A percentile compares a stretch with the other conserved stretches of the same genome.
These are phyloP conservation scores for Orestias chungarensis DNA, from an alignment of 2,797 vertebrate genomes.

Conservation along the genomic window DNA sequence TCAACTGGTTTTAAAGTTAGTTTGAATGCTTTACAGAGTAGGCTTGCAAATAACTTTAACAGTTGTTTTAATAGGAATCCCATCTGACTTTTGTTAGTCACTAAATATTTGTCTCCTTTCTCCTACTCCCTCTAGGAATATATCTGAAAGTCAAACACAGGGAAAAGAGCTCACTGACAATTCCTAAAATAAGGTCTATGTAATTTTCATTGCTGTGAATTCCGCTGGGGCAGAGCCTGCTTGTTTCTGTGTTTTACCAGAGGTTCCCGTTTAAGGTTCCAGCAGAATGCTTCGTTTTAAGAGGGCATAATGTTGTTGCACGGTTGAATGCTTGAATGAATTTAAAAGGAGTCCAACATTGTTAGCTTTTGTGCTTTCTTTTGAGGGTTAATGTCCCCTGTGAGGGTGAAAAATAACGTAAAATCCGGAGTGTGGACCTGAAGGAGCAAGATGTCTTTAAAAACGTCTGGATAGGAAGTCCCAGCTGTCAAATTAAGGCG, in stretches of 20 bases:
- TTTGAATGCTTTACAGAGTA: neutral
- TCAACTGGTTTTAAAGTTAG: neutral
- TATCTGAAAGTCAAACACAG: slow-evolving; percentile 26
- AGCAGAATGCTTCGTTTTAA: slow-evolving; percentile 64
- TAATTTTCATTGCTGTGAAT: slow-evolving; percentile 48
- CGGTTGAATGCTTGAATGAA: slow-evolving; percentile 63
- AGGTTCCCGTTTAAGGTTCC: slow-evolving; percentile 57
- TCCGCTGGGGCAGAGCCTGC: slow-evolving; percentile 30
- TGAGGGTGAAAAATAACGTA: slow-evolving; percentile 51
- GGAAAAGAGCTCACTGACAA: slow-evolving; percentile 34
- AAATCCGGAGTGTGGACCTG: slow-evolving; percentile 31
- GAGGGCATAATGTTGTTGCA: slow-evolving; percentile 62
- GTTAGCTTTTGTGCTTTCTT: slow-evolving; percentile 32
- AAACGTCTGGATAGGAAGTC: slow-evolving; percentile 18
- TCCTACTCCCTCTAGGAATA: neutral
- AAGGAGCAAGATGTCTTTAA: slow-evolving; percentile 30
- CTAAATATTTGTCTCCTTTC: slow-evolving; percentile 5
- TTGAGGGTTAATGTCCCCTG: slow-evolving; percentile 51
- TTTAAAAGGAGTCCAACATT: slow-evolving; percentile 55
- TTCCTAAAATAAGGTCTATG: slow-evolving; percentile 56
- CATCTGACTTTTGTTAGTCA: slow-evolving; percentile 1
- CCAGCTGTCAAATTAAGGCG: slow-evolving; percentile 34
- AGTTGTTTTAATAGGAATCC: neutral
- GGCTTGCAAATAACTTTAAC: neutral
- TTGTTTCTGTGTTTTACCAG: slow-evolving; percentile 28